These are phyloP conservation scores for Micrasema minimum DNA, from an alignment of 1,140 invertebrate genomes.

Conservation along the genomic window DNA sequence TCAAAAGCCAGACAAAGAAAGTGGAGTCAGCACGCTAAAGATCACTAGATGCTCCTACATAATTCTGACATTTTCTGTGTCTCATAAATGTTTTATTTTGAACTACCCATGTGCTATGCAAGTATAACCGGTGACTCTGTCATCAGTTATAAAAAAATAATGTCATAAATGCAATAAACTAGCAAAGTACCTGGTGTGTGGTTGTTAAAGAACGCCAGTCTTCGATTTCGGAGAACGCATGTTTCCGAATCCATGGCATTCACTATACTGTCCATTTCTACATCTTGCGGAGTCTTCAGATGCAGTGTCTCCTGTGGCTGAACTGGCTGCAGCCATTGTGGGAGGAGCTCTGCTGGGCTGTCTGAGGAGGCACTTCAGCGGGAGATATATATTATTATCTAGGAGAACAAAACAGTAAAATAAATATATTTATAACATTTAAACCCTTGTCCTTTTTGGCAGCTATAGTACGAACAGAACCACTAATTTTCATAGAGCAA, in stretches of 20 bases:
- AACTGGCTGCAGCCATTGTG: background rate
- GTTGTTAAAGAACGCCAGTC: slow-evolving; percentile 56
- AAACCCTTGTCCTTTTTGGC: background rate
- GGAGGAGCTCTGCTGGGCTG: background rate
- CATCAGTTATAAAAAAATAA: too few species aligned
- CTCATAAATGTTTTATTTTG: too few species aligned
- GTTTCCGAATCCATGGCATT: slow-evolving; percentile 68
- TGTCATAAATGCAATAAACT: too few species aligned
- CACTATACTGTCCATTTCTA: slow-evolving; percentile 67
- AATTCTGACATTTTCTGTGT: too few species aligned
- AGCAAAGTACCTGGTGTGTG: slow-evolving; percentile 6
- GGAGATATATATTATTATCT: too few species aligned
- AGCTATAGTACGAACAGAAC: background rate
- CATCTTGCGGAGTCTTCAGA: slow-evolving; percentile 57
- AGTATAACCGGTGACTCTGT: too few species aligned
- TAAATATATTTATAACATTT: background rate
- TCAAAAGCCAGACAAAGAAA: too few species aligned
- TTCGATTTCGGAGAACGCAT: slow-evolving; percentile 54
- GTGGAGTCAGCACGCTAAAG: too few species aligned
- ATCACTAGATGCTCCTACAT: too few species aligned
- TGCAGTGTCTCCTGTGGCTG: background rate
- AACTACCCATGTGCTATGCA: too few species aligned
- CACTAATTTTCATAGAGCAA: background rate
- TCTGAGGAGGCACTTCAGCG: slow-evolving; percentile 4
- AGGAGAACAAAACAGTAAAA: too few species aligned